Base-by-base conservation (phyloP, 2,113 vertebrate genomes). In the Austrofundulus limnaeus region DNA sequence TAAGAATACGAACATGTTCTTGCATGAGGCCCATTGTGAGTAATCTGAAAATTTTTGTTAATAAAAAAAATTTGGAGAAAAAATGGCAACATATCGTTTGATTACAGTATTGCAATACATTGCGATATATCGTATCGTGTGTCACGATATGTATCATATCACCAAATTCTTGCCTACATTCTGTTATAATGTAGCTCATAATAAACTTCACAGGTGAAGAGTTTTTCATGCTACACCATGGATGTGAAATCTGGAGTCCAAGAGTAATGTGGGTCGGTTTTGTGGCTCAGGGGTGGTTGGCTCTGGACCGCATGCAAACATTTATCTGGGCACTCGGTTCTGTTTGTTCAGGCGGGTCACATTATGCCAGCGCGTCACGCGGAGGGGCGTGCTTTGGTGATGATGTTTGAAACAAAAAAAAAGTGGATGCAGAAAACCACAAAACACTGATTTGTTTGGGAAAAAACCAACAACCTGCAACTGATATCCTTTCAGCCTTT, bases 281-380 rank as follows among this genome's bases (percentile, higher is more conserved):
- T 84, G 81, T 75, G 71, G 81, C 70, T 85, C 55, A 46, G 63
- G 64, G 75, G 82, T 69, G n/a, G 78, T 77, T 89, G 82, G 79
- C 86, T 82, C 64, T 63, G 70, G 75, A 84, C 78, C 88, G 72
- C 80, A 77, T 78, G 61, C 81, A 88, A 91, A 92, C 83, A 92
- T 91, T 90, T 89, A 80, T 84, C 78, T 82, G 80, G 88, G 83
- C 89, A 81, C 38, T 25, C 43, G 65, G 59, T 61, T 70, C 38
- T 81, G 61, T 91, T 89, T 85, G 76, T 85, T 80, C 80, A 73
- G 85, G 75, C 82, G 72, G 83, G 77, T 85, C 73, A 68, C 61
- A 83, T 85, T 34, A 79, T 81, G 82, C 75, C 84, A 90, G 81
- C 77, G 64, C 34, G 54, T 68, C 58, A 82, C 63, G 50, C 38